Percentiles rank a stretch among this genome's conserved stretches.
phyloP scores from a whole-genome alignment of 2,113 vertebrate species.

The Dolichotis patagonum region DNA sequence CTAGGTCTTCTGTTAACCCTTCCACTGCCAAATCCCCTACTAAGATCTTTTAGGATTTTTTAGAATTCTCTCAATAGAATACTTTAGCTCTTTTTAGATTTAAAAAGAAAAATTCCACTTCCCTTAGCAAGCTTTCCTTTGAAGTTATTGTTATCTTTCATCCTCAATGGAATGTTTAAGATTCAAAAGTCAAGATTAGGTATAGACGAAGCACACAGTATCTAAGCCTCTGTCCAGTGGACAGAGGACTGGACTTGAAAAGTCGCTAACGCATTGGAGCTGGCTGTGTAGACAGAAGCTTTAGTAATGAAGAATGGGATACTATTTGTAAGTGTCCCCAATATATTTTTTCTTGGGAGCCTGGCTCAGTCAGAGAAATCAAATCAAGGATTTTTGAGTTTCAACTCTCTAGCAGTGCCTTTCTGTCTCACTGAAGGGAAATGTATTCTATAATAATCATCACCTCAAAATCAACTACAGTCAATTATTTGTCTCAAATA shows the following conservation, averaged over 20 bases:
- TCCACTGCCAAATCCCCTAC: rapidly evolving
- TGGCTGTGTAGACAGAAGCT: neutral
- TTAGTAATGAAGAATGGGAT: neutral
- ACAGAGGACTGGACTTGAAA: neutral
- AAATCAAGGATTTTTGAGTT: neutral
- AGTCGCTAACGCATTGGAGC: neutral
- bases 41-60: neutral
- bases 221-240: neutral
- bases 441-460: neutral
- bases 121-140: neutral
- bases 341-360: neutral
- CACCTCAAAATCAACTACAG: neutral
- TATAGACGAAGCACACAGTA: neutral
- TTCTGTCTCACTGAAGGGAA: neutral
- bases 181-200: neutral
- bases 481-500: neutral
- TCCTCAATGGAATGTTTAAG: neutral
- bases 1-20: rapidly evolving
- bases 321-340: neutral
- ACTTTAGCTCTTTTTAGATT: neutral
- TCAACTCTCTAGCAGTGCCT: neutral
- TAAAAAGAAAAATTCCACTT: neutral
- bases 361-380: neutral
- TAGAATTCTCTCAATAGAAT: neutral
- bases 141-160: neutral